phyloP scores from a whole-genome alignment of 2,888 invertebrate genomes.

The Eupithecia tripunctaria region DNA sequence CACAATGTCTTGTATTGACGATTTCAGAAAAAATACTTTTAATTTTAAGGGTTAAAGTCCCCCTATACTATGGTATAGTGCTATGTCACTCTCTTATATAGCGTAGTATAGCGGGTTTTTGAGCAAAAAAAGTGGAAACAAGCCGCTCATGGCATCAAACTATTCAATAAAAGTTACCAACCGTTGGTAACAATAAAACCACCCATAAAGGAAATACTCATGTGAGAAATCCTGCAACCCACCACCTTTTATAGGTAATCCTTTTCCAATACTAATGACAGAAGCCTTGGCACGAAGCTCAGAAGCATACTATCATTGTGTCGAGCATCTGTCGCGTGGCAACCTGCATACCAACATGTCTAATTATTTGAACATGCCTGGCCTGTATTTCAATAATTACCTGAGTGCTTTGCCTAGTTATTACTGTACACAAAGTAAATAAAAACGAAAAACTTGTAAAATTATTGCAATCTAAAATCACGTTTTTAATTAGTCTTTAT shows the following conservation, averaged over 20 bases:
- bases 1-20: too few species aligned
- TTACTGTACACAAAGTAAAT: not conserved
- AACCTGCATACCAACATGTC: conserved; percentile 34
- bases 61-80: too few species aligned
- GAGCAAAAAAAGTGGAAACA: too few species aligned
- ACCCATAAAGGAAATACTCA: not conserved
- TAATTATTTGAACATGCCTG: not conserved
- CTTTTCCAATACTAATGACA: conserved; percentile 16
- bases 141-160: too few species aligned
- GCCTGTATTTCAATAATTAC: not conserved
- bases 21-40: too few species aligned
- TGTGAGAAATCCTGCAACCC: not conserved
- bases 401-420: not conserved
- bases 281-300: conserved; percentile 28
- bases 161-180: too few species aligned
- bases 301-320: conserved; percentile 23
- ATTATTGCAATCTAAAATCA: too few species aligned
- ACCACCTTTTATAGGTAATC: not conserved
- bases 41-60: too few species aligned
- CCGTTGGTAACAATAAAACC: not conserved
- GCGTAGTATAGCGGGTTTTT: too few species aligned
- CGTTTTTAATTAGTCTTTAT: too few species aligned
- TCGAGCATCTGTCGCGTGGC: conserved; percentile 35
- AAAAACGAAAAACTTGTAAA: too few species aligned
- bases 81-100: too few species aligned